These are phyloP conservation scores for Adoxophyes honmai DNA, from an alignment of 1,140 invertebrate genomes.

Conservation along the genomic window DNA sequence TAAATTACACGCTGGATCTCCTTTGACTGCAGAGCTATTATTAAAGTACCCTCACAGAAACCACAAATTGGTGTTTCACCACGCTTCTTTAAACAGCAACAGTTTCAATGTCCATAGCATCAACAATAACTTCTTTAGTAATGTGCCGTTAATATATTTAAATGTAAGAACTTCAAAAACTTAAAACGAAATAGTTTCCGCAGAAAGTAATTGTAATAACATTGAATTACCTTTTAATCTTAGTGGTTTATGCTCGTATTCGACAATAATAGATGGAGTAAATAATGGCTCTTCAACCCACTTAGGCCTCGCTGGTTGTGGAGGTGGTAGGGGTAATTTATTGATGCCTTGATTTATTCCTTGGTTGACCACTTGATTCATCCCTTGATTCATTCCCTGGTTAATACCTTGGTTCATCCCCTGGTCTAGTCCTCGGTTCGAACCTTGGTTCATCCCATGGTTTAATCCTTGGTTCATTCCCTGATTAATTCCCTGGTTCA, in stretches of 20 bases:
- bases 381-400: too few species aligned
- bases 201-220: neutral
- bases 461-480: too few species aligned
- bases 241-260: constrained; percentile 83
- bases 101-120: constrained; percentile 1
- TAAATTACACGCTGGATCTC: too few species aligned
- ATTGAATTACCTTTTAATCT: constrained; percentile 66
- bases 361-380: too few species aligned
- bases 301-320: constrained; percentile 31
- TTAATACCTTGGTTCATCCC: too few species aligned
- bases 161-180: neutral
- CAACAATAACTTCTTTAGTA: constrained; percentile 16
- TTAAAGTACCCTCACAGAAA: too few species aligned
- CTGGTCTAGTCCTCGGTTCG: too few species aligned
- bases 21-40: too few species aligned
- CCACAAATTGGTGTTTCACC: too few species aligned
- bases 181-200: constrained; percentile 1
- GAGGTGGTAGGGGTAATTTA: constrained; percentile 21
- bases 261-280: constrained; percentile 80
- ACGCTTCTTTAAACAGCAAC: neutral
- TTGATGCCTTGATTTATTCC: neutral
- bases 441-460: too few species aligned
- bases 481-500: too few species aligned
- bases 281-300: constrained; percentile 68
- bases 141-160: too few species aligned